Evolutionary conservation across 2,797 vertebrate genomes (phyloP), one percentile per base, ranked within the genome.

Genomic region (Rhynchotus rufescens): DNA sequence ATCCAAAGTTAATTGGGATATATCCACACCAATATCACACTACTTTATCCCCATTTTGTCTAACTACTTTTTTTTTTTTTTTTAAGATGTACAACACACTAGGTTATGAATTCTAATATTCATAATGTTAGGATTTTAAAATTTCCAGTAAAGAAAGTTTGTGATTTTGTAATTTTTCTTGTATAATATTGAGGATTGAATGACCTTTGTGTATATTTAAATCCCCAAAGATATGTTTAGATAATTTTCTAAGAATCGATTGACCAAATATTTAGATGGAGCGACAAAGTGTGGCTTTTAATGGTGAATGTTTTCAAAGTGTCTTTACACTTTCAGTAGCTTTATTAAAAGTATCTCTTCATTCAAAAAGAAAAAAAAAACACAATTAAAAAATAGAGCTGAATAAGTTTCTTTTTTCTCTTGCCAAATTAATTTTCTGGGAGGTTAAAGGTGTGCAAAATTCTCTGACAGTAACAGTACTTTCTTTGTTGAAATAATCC

Each of bases 221-320:
- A 84, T 93, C 84, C 78, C 15, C 71, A 61, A 10, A 30, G 44
- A 68, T 88, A 66, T 88, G 44, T 94, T 96, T 91, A 79, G 54
- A 68, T 94, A 94, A 93, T 95, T 95, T 94, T 92, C 49, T 93
- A 88, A 94, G 93, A 94, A 40, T 32, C 47, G n/a, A 65, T 91
- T 83, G 92, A 93, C 90, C 94, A 95, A 96, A 95, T 96, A 95
- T 96, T 96, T 97, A 90, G 90, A 93, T 96, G 82, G 56, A 83
- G 57, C 84, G 92, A 95, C 51, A 69, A 40, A 92, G 21, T 93
- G 85, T 94, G 54, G 47, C 52, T 92, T 90, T 87, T 91, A 94
- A 90, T 91, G 79, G 15, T 65, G 84, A 94, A 84, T 56, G 84
- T 8, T 90, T 95, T 87, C 60, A 76, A 68, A 92, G 26, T 54